Conservation (phyloP, 2,888 invertebrate genomes). For the Drosophila nr. perissopoda region DNA sequence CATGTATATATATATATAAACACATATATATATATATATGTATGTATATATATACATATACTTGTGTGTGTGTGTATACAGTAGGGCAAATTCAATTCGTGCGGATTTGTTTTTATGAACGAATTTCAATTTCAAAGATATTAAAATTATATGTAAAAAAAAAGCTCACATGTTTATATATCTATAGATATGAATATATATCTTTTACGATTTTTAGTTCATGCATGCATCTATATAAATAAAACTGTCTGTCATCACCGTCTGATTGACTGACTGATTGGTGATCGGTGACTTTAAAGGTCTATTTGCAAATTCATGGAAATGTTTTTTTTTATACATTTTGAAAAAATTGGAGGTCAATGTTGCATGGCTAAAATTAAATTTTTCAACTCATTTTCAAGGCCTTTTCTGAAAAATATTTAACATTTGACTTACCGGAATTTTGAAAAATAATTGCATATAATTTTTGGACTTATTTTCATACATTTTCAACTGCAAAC, state of each 20-base stretch:
- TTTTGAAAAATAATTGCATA: neutral
- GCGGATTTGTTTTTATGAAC: conserved; percentile 28
- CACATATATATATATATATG: neutral
- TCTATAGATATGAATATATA: conserved; percentile 3
- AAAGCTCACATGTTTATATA: conserved; percentile 3
- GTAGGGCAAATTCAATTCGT: conserved; percentile 23
- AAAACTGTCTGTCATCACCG: conserved; percentile 1
- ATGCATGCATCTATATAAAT: conserved; percentile 5
- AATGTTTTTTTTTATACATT: neutral
- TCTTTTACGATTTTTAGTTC: neutral
- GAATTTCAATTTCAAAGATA: conserved; percentile 33
- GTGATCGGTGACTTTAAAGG: neutral
- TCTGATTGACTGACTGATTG: conserved; percentile 3
- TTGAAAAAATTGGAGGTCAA: conserved; percentile 8
- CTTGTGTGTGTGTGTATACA: conserved; percentile 1
- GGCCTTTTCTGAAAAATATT: neutral
- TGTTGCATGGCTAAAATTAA: conserved; percentile 6
- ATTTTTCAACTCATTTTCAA: conserved; percentile 4
- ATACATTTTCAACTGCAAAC: neutral
- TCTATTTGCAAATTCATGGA: neutral
- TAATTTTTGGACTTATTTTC: neutral
- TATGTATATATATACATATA: neutral
- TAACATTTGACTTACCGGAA: neutral
- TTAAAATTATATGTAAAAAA: conserved; percentile 17
- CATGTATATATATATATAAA: neutral